Conservation (phyloP, 2,113 vertebrate genomes). For the Ammodytes marinus region DNA sequence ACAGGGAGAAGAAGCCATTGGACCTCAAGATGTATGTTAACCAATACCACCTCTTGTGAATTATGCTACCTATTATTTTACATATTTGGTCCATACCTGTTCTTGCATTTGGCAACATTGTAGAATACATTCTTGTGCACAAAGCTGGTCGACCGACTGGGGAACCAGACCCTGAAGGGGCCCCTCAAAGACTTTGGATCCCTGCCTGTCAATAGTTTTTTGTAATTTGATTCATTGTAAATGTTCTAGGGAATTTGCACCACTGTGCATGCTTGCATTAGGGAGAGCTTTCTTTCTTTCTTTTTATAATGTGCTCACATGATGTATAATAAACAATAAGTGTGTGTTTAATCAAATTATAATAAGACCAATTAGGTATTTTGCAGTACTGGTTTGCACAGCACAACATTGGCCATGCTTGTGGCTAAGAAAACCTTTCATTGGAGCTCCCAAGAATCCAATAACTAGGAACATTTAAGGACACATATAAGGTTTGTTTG, state of each 20-base stretch:
- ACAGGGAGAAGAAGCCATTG: neutral
- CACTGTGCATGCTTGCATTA: neutral
- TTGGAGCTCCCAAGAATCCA: too few species aligned
- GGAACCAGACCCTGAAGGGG: neutral
- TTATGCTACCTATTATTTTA: neutral
- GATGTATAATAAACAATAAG: neutral
- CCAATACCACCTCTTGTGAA: neutral
- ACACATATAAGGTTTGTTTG: too few species aligned
- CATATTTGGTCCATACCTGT: neutral
- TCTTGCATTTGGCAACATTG: neutral
- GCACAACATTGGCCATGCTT: too few species aligned
- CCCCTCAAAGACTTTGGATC: neutral
- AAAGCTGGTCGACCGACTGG: neutral
- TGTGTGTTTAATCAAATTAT: neutral
- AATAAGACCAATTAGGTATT: neutral
- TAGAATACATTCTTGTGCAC: neutral
- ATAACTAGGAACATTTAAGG: too few species aligned
- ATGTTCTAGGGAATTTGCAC: neutral
- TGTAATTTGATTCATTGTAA: neutral
- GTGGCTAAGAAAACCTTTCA: too few species aligned
- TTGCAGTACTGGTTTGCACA: neutral
- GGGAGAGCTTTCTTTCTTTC: neutral
- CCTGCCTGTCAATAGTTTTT: slow-evolving; percentile 2
- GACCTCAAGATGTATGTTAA: neutral
- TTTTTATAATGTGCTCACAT: neutral